phyloP scores from a whole-genome alignment of 2,888 invertebrate genomes.

The Stenotaenia linearis region DNA sequence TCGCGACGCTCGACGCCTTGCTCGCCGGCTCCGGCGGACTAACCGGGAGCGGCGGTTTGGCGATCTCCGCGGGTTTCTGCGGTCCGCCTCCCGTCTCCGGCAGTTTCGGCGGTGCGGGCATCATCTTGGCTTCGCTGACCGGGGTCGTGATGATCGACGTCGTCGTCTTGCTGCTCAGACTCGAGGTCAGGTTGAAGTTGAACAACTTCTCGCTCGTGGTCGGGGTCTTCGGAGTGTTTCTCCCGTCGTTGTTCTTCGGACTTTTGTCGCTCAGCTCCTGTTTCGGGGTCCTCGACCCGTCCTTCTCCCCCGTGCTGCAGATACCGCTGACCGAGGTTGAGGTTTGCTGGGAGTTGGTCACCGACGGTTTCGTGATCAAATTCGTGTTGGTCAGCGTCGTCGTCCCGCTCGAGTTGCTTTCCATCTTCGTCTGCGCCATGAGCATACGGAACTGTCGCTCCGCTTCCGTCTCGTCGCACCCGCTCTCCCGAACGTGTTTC shows the following conservation, averaged over 20 bases:
- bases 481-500: conserved; percentile 20
- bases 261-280: conserved; percentile 32
- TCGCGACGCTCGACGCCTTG: neutral
- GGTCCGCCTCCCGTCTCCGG: neutral
- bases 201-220: neutral
- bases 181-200: neutral
- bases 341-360: neutral
- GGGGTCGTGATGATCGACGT: neutral
- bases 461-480: conserved; percentile 54
- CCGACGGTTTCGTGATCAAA: neutral
- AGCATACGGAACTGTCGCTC: conserved; percentile 57
- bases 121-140: neutral
- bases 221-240: conserved; percentile 33
- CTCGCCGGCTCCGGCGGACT: neutral
- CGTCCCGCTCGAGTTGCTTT: neutral
- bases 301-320: neutral
- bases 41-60: neutral
- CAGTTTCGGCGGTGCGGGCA: neutral
- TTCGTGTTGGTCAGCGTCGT: neutral
- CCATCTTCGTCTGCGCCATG: conserved; percentile 37
- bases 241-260: conserved; percentile 32
- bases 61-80: neutral
- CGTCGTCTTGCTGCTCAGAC: neutral
- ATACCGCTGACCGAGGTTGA: neutral
- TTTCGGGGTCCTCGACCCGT: conserved; percentile 32